Percentiles rank a stretch among this genome's conserved stretches.
Evolutionary conservation across 1,140 invertebrate genomes (phyloP).

Genomic region (Lamellibrachia luymesi): DNA sequence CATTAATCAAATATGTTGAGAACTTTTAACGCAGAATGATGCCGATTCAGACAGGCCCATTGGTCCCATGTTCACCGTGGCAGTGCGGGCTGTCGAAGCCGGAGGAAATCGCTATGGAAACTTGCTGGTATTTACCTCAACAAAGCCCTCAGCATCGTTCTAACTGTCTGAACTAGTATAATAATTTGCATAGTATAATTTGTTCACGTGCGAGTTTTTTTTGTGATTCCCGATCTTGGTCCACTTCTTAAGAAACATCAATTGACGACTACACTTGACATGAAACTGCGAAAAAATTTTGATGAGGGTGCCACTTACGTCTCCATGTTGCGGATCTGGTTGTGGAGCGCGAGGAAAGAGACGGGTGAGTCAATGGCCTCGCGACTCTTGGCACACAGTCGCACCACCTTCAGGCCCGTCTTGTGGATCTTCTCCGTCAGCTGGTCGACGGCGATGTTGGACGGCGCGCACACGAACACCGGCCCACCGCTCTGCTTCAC

Average conservation of each 20-base stretch:
- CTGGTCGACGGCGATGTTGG: constrained; percentile 99
- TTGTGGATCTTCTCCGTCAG: constrained; percentile 98
- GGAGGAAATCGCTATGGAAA: too few relatives aligned
- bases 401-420: constrained; percentile 93
- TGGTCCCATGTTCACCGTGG: too few relatives aligned
- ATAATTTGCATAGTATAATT: too few relatives aligned
- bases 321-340: constrained; percentile 94
- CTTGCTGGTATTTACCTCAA: too few relatives aligned
- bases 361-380: constrained; percentile 98
- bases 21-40: too few relatives aligned
- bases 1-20: too few relatives aligned
- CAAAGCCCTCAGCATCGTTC: too few relatives aligned
- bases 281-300: background rate
- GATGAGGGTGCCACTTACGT: constrained; percentile 51
- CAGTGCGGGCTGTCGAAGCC: too few relatives aligned
- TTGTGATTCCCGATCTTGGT: too few relatives aligned
- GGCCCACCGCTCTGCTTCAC: constrained; percentile 89
- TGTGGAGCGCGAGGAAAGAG: constrained; percentile 93
- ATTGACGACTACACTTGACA: background rate
- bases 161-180: too few relatives aligned
- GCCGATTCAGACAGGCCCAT: too few relatives aligned
- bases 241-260: background rate
- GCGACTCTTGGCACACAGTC: constrained; percentile 95
- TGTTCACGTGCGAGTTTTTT: too few relatives aligned
- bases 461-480: constrained; percentile 96